Evolutionary conservation across 23 tunicate genomes (phyloP), one percentile per base, ranked within the genome.

Genomic region (Styela clava): DNA sequence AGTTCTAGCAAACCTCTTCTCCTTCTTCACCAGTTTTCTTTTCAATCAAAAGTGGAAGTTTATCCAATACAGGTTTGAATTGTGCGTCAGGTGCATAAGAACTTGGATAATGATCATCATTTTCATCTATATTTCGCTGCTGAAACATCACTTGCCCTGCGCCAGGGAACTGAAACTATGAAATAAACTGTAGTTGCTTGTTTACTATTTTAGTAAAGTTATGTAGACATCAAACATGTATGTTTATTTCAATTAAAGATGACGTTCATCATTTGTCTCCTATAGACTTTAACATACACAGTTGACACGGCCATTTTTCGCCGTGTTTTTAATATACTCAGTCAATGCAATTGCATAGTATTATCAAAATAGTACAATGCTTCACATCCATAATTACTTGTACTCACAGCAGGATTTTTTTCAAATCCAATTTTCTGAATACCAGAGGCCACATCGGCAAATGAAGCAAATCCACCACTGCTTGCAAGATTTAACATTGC

Each of bases 1-100:
- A 7, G 12, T 44, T 44, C 56, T 12, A 44, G 12, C 56, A 44
- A 44, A 89, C 99, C 83, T 85, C 87, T 86, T 89, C 95, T 31
- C 76, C 92, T 74, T 95, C 99, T 90, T 95, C 99, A 24, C 99
- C 99, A n/a, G 99, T 95, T 64, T 74, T 86, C 27, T 83, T 84
- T 62, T 95, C 84, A 1, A 95, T 85, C 21, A 91, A 77, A 22
- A 88, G 88, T 28, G 99, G 96, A 2, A 79, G 83, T 69, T 94
- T 87, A 30, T 76, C 79, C 31, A 85, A 62, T 9, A 78, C 87
- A 3, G 90, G 93, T 80, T 86, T 83, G 71, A 65, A 87, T 19
- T 86, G 80, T 2, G 91, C 88, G 9, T 52, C 31, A 52, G 65
- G 44, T 34, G 86, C 74, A 64, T 56, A 83, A 16, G 74, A 63